These are phyloP conservation scores for Atrina japonica DNA, from an alignment of 2,888 invertebrate species.

Conservation along the genomic window DNA sequence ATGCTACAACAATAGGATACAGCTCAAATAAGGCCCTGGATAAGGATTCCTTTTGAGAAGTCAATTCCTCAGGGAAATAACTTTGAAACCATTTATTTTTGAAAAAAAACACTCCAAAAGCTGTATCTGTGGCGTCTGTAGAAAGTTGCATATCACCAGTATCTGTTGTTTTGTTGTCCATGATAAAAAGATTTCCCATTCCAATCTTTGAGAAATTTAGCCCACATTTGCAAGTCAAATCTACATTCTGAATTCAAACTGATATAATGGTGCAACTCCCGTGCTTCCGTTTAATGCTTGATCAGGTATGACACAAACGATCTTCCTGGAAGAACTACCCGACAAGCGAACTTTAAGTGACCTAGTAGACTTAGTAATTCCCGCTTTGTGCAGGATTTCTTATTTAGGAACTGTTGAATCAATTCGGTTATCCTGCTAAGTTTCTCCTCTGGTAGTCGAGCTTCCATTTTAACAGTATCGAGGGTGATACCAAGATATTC, in stretches of 20 bases:
- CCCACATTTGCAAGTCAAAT: slow-evolving; percentile 43
- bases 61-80: slow-evolving; percentile 27
- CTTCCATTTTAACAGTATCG: slow-evolving; percentile 40
- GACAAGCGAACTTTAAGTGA: slow-evolving; percentile 39
- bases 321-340: slow-evolving; percentile 44
- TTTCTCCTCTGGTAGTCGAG: slow-evolving; percentile 42
- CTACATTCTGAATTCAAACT: slow-evolving; percentile 35
- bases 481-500: slow-evolving; percentile 47
- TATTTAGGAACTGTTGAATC: slow-evolving; percentile 4
- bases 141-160: slow-evolving; percentile 32
- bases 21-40: no score
- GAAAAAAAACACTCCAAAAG: slow-evolving; percentile 35
- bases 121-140: slow-evolving; percentile 35
- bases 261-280: slow-evolving; percentile 29
- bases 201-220: slow-evolving; percentile 30
- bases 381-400: slow-evolving; percentile 40
- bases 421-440: slow-evolving; percentile 26
- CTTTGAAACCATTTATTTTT: slow-evolving; percentile 38
- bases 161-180: slow-evolving; percentile 6
- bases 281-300: slow-evolving; percentile 25
- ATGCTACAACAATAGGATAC: no score
- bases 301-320: slow-evolving; percentile 46
- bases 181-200: slow-evolving; percentile 32
- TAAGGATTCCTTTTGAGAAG: not conserved
- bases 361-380: slow-evolving; percentile 39